Evolutionary conservation across 2,888 invertebrate species (phyloP).

Genomic region (Agrypnus murinus): DNA sequence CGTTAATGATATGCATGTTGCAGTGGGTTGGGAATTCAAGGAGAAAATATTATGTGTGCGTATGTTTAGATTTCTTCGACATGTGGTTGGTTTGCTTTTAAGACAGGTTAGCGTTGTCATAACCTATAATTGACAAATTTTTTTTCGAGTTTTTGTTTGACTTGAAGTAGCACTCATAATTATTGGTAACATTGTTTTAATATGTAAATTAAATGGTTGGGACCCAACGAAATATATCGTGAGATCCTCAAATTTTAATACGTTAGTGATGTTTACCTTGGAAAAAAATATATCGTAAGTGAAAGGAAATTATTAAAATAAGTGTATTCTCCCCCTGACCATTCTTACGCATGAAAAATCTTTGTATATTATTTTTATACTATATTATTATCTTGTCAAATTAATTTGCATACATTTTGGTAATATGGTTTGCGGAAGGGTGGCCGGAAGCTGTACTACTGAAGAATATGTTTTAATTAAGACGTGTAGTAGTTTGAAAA

Average conservation of each 20-base stretch:
- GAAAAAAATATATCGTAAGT: too few relatives aligned
- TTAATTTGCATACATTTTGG: too few relatives aligned
- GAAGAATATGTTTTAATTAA: too few relatives aligned
- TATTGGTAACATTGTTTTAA: slow-evolving; percentile 54
- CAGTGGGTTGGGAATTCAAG: slow-evolving; percentile 62
- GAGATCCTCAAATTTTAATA: neutral
- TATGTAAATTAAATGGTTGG: slow-evolving; percentile 43
- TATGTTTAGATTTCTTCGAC: slow-evolving; percentile 61
- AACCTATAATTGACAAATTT: slow-evolving; percentile 58
- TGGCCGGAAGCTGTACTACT: too few relatives aligned
- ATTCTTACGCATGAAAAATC: too few relatives aligned
- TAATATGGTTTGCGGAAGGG: too few relatives aligned
- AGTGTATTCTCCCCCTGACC: too few relatives aligned
- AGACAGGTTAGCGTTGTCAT: slow-evolving; percentile 50
- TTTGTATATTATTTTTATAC: too few relatives aligned
- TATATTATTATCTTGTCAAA: too few relatives aligned
- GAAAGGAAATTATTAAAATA: too few relatives aligned
- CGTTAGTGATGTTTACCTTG: too few relatives aligned
- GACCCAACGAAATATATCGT: neutral
- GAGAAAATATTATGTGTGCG: slow-evolving; percentile 57
- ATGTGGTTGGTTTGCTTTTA: slow-evolving; percentile 58
- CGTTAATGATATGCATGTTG: slow-evolving; percentile 65
- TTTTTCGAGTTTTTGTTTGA: slow-evolving; percentile 52
- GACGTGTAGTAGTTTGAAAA: too few relatives aligned
- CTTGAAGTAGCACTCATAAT: slow-evolving; percentile 46